These are phyloP conservation scores for Drosophila littoralis DNA, from an alignment of 1,140 invertebrate species.

Conservation along the genomic window DNA sequence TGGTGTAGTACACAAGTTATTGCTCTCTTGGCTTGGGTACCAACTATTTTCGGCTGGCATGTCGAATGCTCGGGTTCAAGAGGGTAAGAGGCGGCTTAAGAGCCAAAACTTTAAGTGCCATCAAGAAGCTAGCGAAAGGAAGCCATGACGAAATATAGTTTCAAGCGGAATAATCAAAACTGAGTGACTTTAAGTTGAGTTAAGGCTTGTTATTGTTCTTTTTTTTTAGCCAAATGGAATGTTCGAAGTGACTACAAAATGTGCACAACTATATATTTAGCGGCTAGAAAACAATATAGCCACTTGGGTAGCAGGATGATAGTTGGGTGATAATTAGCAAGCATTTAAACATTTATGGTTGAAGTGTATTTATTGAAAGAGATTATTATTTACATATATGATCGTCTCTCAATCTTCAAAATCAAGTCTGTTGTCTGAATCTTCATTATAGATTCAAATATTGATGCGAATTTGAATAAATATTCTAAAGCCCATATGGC, in stretches of 20 bases:
- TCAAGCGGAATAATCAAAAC: conserved; percentile 29
- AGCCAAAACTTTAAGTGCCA: conserved; percentile 40
- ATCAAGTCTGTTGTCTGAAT: background rate
- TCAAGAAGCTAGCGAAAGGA: conserved; percentile 41
- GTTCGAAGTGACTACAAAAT: background rate
- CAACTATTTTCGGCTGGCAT: conserved; percentile 51
- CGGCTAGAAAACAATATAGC: too few relatives aligned
- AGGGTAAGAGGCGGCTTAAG: conserved; percentile 43
- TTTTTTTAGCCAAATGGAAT: background rate
- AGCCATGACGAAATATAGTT: conserved; percentile 40
- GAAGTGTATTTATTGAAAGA: too few relatives aligned
- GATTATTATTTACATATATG: too few relatives aligned
- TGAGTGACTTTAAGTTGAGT: conserved; percentile 27
- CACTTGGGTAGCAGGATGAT: too few relatives aligned
- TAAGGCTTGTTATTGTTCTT: background rate
- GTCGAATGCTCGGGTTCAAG: conserved; percentile 46
- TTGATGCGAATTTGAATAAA: conserved; percentile 31
- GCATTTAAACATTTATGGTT: too few relatives aligned
- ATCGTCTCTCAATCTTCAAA: background rate
- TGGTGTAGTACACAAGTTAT: conserved; percentile 22
- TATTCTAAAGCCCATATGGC: conserved; percentile 23
- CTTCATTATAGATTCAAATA: conserved; percentile 47
- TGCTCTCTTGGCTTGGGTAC: conserved; percentile 25
- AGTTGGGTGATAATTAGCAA: background rate
- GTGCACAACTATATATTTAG: background rate